These are phyloP conservation scores for Drosophila niveifrons DNA, from an alignment of 2,888 invertebrate species.

Conservation along the genomic window DNA sequence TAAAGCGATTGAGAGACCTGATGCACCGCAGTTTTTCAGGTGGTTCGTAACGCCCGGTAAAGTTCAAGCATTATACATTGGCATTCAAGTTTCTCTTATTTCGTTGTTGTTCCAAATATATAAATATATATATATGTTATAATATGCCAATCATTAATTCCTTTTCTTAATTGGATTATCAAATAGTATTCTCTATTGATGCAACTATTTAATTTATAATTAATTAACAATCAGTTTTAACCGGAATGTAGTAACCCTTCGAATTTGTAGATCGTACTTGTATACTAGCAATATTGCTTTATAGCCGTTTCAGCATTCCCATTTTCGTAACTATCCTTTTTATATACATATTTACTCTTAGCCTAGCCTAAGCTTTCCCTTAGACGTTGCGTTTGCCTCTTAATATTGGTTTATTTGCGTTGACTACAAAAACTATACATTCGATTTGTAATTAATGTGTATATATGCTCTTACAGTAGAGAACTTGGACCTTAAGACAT, in stretches of 20 bases:
- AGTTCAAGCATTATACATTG: conserved; percentile 64
- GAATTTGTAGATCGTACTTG: conserved; percentile 37
- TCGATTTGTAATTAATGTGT: conserved; percentile 8
- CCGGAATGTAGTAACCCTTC: conserved; percentile 33
- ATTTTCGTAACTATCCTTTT: conserved; percentile 25
- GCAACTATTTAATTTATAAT: not conserved
- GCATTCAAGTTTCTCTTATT: conserved; percentile 22
- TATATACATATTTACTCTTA: conserved; percentile 8
- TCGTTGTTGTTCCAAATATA: conserved; percentile 51
- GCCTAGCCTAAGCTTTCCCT: conserved; percentile 36
- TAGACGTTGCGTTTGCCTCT: conserved; percentile 55
- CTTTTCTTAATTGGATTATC: conserved; percentile 14
- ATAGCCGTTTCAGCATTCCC: conserved; percentile 8
- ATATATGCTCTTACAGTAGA: conserved; percentile 73
- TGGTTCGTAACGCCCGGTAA: conserved; percentile 85
- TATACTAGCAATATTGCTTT: conserved; percentile 8
- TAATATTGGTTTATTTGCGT: conserved; percentile 19
- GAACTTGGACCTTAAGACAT: conserved; percentile 78
- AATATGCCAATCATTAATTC: conserved; percentile 29
- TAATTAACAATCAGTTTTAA: conserved; percentile 35
- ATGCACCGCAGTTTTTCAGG: conserved; percentile 81
- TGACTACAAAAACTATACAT: not conserved
- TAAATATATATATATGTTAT: too few species aligned
- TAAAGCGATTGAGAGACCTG: conserved; percentile 78
- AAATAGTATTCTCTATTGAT: not conserved